These are phyloP conservation scores for Umimayanthus chanpuru DNA, from an alignment of 92 coral and sea anemone species.

Conservation along the genomic window DNA sequence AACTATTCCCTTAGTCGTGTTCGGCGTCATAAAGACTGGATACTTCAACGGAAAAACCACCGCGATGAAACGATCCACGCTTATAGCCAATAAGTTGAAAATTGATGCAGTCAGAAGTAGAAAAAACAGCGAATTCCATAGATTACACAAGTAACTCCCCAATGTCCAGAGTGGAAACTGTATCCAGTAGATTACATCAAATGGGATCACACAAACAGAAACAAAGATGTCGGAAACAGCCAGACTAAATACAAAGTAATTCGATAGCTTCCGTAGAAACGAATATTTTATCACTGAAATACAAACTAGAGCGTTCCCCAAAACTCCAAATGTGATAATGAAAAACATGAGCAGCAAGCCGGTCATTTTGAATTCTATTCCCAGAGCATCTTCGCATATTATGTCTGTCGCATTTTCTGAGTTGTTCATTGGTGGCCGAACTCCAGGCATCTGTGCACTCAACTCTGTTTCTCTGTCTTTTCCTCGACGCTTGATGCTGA, in stretches of 20 bases:
- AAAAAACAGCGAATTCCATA: conserved; percentile 84
- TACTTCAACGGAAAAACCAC: conserved; percentile 90
- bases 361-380: conserved; percentile 51
- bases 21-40: conserved; percentile 56
- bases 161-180: conserved; percentile 80
- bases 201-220: conserved; percentile 65
- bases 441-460: conserved; percentile 8
- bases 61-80: conserved; percentile 86
- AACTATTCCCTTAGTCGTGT: conserved; percentile 56
- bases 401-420: conserved; percentile 29
- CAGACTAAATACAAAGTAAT: conserved; percentile 68
- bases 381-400: conserved; percentile 62
- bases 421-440: conserved; percentile 25
- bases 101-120: conserved; percentile 78
- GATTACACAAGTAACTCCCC: conserved; percentile 68
- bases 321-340: conserved; percentile 54
- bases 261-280: conserved; percentile 62
- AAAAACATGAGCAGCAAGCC: conserved; percentile 69
- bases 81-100: conserved; percentile 74
- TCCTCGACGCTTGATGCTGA: no score
- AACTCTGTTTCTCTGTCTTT: not conserved
- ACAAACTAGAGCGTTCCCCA: conserved; percentile 76
- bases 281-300: conserved; percentile 59
- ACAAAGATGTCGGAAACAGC: conserved; percentile 83
- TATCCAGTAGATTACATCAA: conserved; percentile 80